Evolutionary conservation across 2,113 vertebrate genomes (phyloP).

Genomic region (Brachypodius melanocephalos): DNA sequence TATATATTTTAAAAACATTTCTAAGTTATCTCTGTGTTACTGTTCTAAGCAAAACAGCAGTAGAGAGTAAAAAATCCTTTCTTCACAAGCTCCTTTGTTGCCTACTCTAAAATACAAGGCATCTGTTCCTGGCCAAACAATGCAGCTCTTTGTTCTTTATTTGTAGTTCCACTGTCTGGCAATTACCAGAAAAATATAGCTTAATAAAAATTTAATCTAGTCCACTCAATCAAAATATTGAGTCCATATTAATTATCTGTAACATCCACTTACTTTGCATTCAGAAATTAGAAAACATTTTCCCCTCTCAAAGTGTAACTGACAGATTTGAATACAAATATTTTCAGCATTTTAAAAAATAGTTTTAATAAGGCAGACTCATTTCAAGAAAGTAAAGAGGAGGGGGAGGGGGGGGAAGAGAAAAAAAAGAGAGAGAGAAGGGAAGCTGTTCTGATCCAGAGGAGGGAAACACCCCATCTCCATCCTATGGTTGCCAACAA

Average conservation of each 20-base stretch:
- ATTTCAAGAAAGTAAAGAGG: not conserved
- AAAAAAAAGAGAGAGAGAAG: not conserved
- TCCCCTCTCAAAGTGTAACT: not conserved
- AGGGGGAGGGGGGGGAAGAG: rapidly evolving
- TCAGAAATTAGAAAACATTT: not conserved
- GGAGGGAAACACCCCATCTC: not conserved
- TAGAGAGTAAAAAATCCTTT: not conserved
- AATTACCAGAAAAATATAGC: conserved; percentile 39
- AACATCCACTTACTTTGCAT: not conserved
- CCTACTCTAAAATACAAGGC: conserved; percentile 44
- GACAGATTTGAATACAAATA: not conserved
- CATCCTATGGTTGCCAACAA: not conserved
- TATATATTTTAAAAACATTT: not conserved
- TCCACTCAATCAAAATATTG: not conserved
- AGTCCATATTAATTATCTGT: not conserved
- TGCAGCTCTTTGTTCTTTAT: conserved; percentile 34
- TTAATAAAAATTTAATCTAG: conserved; percentile 7
- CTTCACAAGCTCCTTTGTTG: conserved; percentile 17
- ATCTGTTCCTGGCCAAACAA: conserved; percentile 22
- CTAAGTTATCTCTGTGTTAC: not conserved
- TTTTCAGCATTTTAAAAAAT: not conserved
- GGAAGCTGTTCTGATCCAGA: not conserved
- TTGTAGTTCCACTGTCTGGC: conserved; percentile 27
- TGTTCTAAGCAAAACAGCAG: not conserved
- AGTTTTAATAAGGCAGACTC: not conserved